Conservation (phyloP, 2,113 vertebrate genomes). For the Anolis sagrei region DNA sequence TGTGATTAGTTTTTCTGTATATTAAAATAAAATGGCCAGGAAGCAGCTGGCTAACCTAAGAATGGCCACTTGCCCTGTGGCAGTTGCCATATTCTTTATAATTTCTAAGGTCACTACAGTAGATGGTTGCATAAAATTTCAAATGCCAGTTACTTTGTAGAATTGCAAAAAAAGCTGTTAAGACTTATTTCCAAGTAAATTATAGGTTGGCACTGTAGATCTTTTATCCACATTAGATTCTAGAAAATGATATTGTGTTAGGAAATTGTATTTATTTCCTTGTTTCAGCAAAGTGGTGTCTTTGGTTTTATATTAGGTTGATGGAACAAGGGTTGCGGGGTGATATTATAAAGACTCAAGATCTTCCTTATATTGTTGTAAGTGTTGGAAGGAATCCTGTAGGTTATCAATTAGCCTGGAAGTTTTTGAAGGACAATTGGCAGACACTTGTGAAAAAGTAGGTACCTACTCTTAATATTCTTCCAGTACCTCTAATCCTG, state of each 20-base stretch:
- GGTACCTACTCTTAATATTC: conserved; percentile 55
- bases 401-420: conserved; percentile 85
- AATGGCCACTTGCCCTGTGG: too few species aligned
- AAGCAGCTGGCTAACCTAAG: too few species aligned
- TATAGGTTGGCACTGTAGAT: neutral
- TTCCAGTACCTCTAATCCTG: neutral
- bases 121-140: neutral
- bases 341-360: conserved; percentile 87
- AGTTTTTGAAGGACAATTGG: conserved; percentile 87
- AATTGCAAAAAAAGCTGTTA: neutral
- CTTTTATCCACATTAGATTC: neutral
- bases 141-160: neutral
- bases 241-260: neutral
- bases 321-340: conserved; percentile 86
- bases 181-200: neutral
- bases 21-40: too few species aligned
- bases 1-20: too few species aligned
- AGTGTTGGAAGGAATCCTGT: conserved; percentile 81
- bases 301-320: conserved; percentile 75
- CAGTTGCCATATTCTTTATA: neutral
- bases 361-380: conserved; percentile 81
- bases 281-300: neutral
- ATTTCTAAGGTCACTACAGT: neutral
- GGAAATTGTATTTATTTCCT: conserved; percentile 10
- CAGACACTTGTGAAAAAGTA: conserved; percentile 86